Base-by-base conservation (phyloP, 1,140 invertebrate genomes). In the Plutomurus gul region DNA sequence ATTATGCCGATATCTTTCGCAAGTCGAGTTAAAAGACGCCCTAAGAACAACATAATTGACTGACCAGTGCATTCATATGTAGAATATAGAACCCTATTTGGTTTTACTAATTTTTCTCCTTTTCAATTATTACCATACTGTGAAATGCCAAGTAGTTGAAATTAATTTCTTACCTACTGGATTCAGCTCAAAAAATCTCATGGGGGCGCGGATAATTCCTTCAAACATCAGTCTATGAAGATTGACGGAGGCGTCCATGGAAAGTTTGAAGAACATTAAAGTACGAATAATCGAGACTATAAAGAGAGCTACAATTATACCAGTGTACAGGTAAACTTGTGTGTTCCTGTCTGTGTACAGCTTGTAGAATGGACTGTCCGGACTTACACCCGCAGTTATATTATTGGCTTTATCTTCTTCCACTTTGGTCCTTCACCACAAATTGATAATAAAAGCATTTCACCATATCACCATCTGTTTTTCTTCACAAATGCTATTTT, bases 141-240 rank as follows among this genome's bases (percentile, higher is more conserved):
- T 4, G 11, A 18, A 40, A 25, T n/a, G 18, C 18, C 25, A n/a
- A 51, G 27, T 70, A 11, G 47, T 6, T 7, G 20, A 51, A 2
- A 49, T 39, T 72, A 33, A 60, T 30, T 40, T 4, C 90, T 88
- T 84, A 89, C 89, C 95, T 5, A 90, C 90, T 1, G 93, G 93
- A 86, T 94, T 96, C 7, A 89, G 89, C 84, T 94, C 92, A 86
- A 95, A 96, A 87, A 96, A 96, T 1, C 90, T 87, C 91, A 95
- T 94, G 0, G 92, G 91, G 0, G 93, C 90, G 1, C 90, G 88
- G 0, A 93, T 90, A 30, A 95, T 91, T 13, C 89, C 89, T 16
- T 86, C 85, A 85, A 96, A 96, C 93, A 96, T 95, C 18, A 87
- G 87, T 85, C 95, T 92, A 85, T 97, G 95, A 6, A 97, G 87